Percentiles rank a stretch among this genome's conserved stretches.
phyloP scores from a whole-genome alignment of 92 coral and sea anemone species.

The Anthopleura xanthogrammica region DNA sequence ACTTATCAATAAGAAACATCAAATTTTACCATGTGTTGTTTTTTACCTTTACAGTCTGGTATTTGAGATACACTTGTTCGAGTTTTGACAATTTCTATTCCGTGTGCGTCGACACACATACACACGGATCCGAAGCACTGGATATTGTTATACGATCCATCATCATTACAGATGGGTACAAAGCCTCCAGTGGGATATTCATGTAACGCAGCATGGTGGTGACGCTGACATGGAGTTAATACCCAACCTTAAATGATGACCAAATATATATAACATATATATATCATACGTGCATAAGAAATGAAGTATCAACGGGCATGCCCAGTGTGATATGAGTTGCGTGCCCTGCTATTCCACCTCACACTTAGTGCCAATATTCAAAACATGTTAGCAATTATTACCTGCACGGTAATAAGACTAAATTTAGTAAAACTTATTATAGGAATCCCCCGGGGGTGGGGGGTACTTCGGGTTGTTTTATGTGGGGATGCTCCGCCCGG shows the following conservation, averaged over 20 bases:
- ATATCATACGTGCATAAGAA: no score
- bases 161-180: conserved; percentile 68
- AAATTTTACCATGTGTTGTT: not conserved
- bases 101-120: conserved; percentile 78
- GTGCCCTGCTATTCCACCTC: no score
- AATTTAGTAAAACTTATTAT: no score
- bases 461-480: no score
- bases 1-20: not conserved
- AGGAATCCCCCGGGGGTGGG: no score
- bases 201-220: conserved; percentile 58
- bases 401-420: no score
- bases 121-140: conserved; percentile 77
- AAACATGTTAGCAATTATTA: no score
- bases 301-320: no score
- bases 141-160: conserved; percentile 81
- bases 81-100: conserved; percentile 80
- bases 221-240: conserved; percentile 72
- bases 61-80: conserved; percentile 65
- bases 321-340: no score
- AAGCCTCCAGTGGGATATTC: conserved; percentile 53
- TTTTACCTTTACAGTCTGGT: conserved; percentile 76
- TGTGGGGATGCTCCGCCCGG: no score
- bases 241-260: conserved; percentile 54
- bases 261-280: not conserved
- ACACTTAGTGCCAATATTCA: no score